These are phyloP conservation scores for Hyperoplus immaculatus DNA, from an alignment of 2,797 vertebrate species.

Conservation along the genomic window DNA sequence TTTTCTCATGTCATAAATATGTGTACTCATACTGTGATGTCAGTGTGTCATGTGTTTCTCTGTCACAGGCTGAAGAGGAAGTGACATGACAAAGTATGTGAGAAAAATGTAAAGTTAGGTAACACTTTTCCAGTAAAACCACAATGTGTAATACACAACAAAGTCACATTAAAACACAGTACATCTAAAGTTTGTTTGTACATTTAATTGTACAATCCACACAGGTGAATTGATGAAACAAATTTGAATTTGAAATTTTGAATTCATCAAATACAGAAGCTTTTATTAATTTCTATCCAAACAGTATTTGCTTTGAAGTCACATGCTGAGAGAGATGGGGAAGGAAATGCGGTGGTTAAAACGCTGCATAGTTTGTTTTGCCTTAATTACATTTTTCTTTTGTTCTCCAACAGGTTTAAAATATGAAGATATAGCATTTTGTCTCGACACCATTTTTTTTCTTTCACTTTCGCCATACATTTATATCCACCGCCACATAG, in stretches of 20 bases:
- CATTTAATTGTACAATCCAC: background rate
- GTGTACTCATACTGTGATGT: background rate
- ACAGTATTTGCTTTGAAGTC: background rate
- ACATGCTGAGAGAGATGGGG: background rate
- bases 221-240: background rate
- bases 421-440: background rate
- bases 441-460: background rate
- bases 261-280: background rate
- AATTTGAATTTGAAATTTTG: background rate
- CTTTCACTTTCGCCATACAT: background rate
- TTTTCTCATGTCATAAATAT: background rate
- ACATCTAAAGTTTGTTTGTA: no score
- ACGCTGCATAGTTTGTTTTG: background rate
- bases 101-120: background rate
- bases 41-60: background rate
- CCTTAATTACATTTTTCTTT: background rate
- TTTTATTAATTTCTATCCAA: background rate
- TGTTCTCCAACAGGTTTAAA: background rate
- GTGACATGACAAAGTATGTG: background rate
- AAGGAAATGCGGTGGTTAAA: constrained; percentile 16
- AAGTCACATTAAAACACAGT: no score
- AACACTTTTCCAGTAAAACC: background rate
- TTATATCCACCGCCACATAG: background rate
- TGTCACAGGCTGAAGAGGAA: constrained; percentile 2
- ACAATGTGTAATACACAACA: background rate